These are phyloP conservation scores for Cyanistes caeruleus DNA, from an alignment of 2,113 vertebrate species.

Conservation along the genomic window DNA sequence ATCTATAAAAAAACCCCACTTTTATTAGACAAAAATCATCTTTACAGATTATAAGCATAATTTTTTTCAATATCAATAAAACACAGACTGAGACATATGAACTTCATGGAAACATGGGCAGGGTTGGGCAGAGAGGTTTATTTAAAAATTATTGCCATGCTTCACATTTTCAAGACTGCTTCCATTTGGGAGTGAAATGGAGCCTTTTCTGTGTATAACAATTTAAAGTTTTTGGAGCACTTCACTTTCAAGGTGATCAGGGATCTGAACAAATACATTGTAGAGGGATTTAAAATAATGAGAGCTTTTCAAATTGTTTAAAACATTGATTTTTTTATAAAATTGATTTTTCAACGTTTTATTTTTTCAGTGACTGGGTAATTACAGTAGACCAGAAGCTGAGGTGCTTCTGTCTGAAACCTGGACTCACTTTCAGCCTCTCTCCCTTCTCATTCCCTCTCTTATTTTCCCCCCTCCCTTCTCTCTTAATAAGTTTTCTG, in stretches of 20 bases:
- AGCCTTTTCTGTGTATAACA: conserved; percentile 42
- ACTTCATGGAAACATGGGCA: neutral
- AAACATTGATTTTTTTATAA: conserved; percentile 79
- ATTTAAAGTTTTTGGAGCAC: conserved; percentile 67
- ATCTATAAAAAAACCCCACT: neutral
- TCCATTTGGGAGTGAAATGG: conserved; percentile 53
- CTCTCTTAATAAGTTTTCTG: conserved; percentile 64
- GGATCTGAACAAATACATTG: conserved; percentile 27
- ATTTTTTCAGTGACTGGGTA: conserved; percentile 72
- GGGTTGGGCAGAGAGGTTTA: neutral
- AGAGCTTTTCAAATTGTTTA: conserved; percentile 76
- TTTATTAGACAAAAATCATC: neutral
- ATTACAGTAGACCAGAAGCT: conserved; percentile 60
- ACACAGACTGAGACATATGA: neutral
- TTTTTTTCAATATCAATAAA: neutral
- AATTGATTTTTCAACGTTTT: conserved; percentile 75
- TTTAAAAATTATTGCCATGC: conserved; percentile 32
- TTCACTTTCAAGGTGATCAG: conserved; percentile 69
- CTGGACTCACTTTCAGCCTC: neutral
- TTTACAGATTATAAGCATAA: neutral
- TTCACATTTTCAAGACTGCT: conserved; percentile 55
- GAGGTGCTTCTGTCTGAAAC: conserved; percentile 48
- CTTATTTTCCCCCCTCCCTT: neutral
- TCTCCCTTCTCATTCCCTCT: neutral
- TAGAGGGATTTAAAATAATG: conserved; percentile 72